A percentile compares a stretch with the other conserved stretches of the same genome.
Conservation (phyloP, 2,797 vertebrate genomes). For the Danio tinwini region DNA sequence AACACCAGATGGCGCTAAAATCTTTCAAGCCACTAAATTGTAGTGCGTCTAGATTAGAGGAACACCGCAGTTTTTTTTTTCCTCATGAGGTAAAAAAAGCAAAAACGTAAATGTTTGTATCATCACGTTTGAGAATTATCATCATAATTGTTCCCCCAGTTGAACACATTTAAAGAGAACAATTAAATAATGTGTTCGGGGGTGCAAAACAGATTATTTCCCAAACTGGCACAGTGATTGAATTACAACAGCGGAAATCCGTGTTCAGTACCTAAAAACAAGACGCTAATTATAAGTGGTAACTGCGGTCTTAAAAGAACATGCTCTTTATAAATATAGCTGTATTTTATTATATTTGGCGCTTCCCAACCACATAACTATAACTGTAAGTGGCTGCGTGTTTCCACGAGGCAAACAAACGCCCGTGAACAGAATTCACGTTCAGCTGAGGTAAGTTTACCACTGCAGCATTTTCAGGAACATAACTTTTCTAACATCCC, state of each 20-base stretch:
- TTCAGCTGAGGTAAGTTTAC: not conserved
- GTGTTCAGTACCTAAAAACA: not conserved
- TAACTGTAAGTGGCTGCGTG: not conserved
- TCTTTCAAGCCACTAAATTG: no score
- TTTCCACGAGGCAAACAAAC: not conserved
- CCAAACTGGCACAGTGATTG: not conserved
- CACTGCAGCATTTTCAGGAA: no score
- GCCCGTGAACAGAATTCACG: not conserved
- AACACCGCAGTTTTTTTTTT: no score
- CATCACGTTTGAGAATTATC: not conserved
- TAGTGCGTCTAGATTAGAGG: no score
- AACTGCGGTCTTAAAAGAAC: not conserved
- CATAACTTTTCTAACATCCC: not conserved
- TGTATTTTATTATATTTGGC: not conserved
- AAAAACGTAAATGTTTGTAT: not conserved
- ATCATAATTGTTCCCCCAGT: not conserved
- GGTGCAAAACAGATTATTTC: not conserved
- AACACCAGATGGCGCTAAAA: slow-evolving; percentile 48
- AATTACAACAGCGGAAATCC: not conserved
- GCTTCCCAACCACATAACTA: not conserved
- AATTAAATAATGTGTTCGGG: not conserved
- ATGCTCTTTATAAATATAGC: not conserved
- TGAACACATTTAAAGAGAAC: not conserved
- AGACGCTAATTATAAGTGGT: not conserved
- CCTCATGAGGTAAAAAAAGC: no score